Evolutionary conservation across 1,140 invertebrate genomes (phyloP), one percentile per base, ranked within the genome.

Genomic region (Drosophila nigrodunni): DNA sequence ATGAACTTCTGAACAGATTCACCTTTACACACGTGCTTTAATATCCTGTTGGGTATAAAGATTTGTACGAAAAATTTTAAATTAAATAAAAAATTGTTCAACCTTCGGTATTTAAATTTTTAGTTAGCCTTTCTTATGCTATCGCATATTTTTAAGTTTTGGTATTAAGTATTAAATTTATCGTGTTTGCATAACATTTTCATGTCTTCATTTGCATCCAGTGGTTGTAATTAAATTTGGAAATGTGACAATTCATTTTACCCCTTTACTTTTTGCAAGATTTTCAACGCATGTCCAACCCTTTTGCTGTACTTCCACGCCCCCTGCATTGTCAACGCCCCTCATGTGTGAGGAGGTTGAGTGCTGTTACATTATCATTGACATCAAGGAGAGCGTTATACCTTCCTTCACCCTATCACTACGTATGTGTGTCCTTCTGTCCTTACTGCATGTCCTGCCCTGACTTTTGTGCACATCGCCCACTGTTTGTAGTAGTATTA

Each of bases 361-460:
- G 85, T 83, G 83, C 83, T 80, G 83, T 78, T 88, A 85, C 85
- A 89, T 89, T 89, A 89, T 85, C 85, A 89, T 89, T 58, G 79
- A 88, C 83, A 83, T 75, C 74, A 70, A 47, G 71, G 30, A 39
- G 30, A 39, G 41, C 25, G 35, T 6, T 37, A 46, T 43, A 21
- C 7, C 41, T 37, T 8, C n/a, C 9, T 11, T 43, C 54, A 57
- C 64, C 49, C 43, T 5, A 30, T 30, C 25, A 4, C 3, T 30
- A 0, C 3, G 3, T 30, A 0, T 6, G 25, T 30, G 2, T 30
- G 25, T 30, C 25, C 25, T 30, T 30, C 25, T 30, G 25, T 30
- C 25, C 25, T 30, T 30, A 5, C 4, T 75, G 73, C 59, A 52
- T 72, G 71, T 81, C 61, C 78, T 78, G 78, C 57, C 55, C 75